A percentile compares a stretch with the other conserved stretches of the same genome.
Conservation (phyloP, 2,113 vertebrate species). For the Phodopus roborovskii region DNA sequence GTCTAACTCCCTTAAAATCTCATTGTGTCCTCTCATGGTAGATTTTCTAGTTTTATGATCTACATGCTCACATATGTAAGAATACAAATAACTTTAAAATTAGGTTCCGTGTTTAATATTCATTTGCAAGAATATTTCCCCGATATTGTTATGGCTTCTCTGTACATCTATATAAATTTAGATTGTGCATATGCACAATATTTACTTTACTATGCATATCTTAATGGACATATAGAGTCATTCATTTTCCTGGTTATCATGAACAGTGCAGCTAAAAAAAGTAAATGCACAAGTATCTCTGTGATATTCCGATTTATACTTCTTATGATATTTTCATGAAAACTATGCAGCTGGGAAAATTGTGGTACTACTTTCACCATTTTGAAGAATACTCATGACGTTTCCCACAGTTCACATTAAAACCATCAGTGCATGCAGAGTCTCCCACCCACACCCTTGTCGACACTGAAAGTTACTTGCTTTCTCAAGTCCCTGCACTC, state of each 20-base stretch:
- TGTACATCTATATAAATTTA: neutral
- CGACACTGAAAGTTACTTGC: neutral
- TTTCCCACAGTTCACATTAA: neutral
- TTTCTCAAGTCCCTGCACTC: neutral
- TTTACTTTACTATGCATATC: neutral
- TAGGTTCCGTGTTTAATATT: neutral
- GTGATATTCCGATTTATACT: neutral
- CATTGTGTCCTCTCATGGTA: neutral
- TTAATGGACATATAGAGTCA: neutral
- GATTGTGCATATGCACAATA: neutral
- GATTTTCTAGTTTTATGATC: neutral
- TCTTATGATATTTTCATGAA: neutral
- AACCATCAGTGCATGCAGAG: neutral
- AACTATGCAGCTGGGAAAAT: neutral
- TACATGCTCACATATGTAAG: neutral
- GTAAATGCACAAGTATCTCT: neutral
- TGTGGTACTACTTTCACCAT: neutral
- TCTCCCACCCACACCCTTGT: too few relatives aligned
- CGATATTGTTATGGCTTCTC: neutral
- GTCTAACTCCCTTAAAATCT: neutral
- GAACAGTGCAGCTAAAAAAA: neutral
- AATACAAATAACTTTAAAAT: neutral
- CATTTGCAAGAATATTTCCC: neutral
- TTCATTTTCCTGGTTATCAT: too few relatives aligned
- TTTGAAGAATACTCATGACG: neutral